Percentiles rank a stretch among this genome's conserved stretches.
phyloP scores from a whole-genome alignment of 2,113 vertebrate species.

The Apistogramma diplotaenia region DNA sequence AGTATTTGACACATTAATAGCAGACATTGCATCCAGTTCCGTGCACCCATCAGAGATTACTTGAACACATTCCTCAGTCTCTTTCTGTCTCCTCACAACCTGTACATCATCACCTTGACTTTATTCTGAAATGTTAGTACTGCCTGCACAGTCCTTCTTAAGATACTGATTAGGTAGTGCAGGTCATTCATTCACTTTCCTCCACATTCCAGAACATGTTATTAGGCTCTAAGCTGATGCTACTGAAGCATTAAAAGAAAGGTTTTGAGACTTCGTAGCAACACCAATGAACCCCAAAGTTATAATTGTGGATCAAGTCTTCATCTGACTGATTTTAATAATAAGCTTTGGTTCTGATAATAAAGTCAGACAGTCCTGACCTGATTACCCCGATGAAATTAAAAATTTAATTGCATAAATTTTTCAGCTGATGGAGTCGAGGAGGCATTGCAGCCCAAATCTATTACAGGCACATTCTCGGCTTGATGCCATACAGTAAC shows the following conservation, averaged over 20 bases:
- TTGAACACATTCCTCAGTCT: not conserved
- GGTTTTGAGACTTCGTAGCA: not conserved
- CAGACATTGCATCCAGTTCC: not conserved
- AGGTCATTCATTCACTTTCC: not conserved
- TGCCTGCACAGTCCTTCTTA: not conserved
- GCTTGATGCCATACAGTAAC: conserved; percentile 13
- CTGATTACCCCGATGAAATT: conserved; percentile 56
- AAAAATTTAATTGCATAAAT: conserved; percentile 65
- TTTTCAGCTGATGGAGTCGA: conserved; percentile 37
- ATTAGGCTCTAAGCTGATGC: not conserved
- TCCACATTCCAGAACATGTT: not conserved
- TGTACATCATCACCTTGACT: not conserved
- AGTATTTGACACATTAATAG: too few species aligned
- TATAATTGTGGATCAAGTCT: conserved; percentile 5
- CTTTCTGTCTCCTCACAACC: not conserved
- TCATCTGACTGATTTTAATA: conserved; percentile 48
- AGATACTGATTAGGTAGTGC: not conserved
- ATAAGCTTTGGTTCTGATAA: conserved; percentile 36
- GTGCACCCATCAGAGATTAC: not conserved
- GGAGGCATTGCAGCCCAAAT: conserved; percentile 32
- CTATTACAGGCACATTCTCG: conserved; percentile 36
- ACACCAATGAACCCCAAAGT: not conserved
- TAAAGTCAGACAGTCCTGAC: conserved; percentile 47
- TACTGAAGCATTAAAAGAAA: not conserved
- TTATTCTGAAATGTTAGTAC: not conserved